Conservation (phyloP, 2,888 invertebrate species). For the Lomographa bimaculata region DNA sequence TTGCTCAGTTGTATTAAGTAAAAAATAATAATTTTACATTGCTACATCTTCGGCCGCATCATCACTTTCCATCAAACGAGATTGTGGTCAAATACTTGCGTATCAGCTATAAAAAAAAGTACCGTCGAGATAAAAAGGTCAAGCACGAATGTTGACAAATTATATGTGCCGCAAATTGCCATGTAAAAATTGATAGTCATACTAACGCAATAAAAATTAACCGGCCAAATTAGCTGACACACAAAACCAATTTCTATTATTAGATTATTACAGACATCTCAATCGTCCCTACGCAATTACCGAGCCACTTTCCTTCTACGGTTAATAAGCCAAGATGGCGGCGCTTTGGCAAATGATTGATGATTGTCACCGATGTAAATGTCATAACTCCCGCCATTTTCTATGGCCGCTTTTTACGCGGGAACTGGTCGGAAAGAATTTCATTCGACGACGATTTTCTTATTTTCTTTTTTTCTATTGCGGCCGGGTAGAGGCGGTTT, state of each 20-base stretch:
- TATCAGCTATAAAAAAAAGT: too few relatives aligned
- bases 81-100: too few relatives aligned
- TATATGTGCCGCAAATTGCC: too few relatives aligned
- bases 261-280: slow-evolving; percentile 57
- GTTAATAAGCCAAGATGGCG: slow-evolving; percentile 72
- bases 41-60: too few relatives aligned
- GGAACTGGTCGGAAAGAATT: slow-evolving; percentile 19
- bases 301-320: slow-evolving; percentile 57
- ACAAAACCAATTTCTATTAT: slow-evolving; percentile 39
- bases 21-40: too few relatives aligned
- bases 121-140: too few relatives aligned
- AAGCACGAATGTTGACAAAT: too few relatives aligned
- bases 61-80: too few relatives aligned
- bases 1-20: too few relatives aligned
- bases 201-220: slow-evolving; percentile 6
- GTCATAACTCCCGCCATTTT: slow-evolving; percentile 49
- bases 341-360: slow-evolving; percentile 67
- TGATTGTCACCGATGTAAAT: slow-evolving; percentile 55
- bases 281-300: slow-evolving; percentile 53
- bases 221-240: slow-evolving; percentile 10
- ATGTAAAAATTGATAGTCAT: too few relatives aligned
- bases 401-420: slow-evolving; percentile 28
- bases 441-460: slow-evolving; percentile 13
- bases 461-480: slow-evolving; percentile 10
- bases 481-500: slow-evolving; percentile 1